phyloP scores from a whole-genome alignment of 2,113 vertebrate genomes.

The Indicator maculatus region DNA sequence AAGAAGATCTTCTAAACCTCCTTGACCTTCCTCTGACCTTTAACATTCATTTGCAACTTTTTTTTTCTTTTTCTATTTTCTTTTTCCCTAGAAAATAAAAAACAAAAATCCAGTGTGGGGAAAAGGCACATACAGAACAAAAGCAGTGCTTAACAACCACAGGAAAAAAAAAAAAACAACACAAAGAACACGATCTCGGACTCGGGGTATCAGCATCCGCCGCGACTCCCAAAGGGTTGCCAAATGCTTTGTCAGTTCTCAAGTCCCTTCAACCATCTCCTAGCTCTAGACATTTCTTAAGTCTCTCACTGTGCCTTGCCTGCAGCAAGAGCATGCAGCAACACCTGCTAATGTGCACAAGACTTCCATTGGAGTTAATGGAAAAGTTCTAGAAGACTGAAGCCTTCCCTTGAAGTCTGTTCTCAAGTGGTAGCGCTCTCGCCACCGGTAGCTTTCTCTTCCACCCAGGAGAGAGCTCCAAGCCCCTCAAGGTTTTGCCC shows the following conservation, averaged over 20 bases:
- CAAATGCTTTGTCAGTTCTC: slow-evolving; percentile 28
- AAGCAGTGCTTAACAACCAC: slow-evolving; percentile 83
- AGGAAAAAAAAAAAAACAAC: slow-evolving; percentile 61
- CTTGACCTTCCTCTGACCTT: slow-evolving; percentile 57
- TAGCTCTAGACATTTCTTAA: not conserved
- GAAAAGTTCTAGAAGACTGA: slow-evolving; percentile 19
- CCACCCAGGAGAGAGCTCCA: not conserved
- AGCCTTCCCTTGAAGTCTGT: not conserved
- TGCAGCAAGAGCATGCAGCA: slow-evolving; percentile 7
- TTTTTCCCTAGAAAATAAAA: slow-evolving; percentile 54
- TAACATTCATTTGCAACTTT: slow-evolving; percentile 76
- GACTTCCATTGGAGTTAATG: slow-evolving; percentile 34
- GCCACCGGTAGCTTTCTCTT: not conserved
- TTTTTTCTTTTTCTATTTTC: not conserved
- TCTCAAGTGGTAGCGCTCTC: not conserved
- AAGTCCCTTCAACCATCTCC: slow-evolving; percentile 19
- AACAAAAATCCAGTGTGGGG: slow-evolving; percentile 91
- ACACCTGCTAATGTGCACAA: slow-evolving; percentile 41
- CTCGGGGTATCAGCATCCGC: slow-evolving; percentile 35
- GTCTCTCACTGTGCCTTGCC: not conserved
- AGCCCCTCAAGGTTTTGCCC: not conserved
- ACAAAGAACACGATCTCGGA: slow-evolving; percentile 61
- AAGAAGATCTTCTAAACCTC: slow-evolving; percentile 16
- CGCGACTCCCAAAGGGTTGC: not conserved
- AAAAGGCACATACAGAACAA: slow-evolving; percentile 66